Percentiles rank a stretch among this genome's conserved stretches.
These are phyloP conservation scores for Thunnus thynnus DNA, from an alignment of 2,113 vertebrate species.

Conservation along the genomic window DNA sequence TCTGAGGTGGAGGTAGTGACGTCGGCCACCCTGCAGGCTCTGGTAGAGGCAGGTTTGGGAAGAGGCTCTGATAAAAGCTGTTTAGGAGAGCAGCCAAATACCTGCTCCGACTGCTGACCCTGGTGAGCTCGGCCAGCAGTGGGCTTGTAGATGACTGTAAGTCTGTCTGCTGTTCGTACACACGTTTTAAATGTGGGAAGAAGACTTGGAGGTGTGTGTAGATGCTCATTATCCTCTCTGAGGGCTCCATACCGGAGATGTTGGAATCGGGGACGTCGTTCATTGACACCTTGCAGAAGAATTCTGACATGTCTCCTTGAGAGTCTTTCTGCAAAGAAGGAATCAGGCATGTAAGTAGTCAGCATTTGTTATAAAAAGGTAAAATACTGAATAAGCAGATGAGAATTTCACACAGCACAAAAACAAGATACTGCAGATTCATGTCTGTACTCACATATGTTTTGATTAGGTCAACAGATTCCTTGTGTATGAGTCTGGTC, in stretches of 20 bases:
- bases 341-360: neutral
- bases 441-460: constrained; percentile 79
- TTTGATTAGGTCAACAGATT: constrained; percentile 74
- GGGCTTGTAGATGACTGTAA: constrained; percentile 64
- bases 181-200: constrained; percentile 75
- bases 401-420: constrained; percentile 4
- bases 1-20: constrained; percentile 75
- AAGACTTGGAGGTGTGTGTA: constrained; percentile 77
- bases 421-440: constrained; percentile 15
- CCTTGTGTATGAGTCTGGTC: constrained; percentile 65
- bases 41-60: constrained; percentile 78
- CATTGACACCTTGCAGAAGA: constrained; percentile 76
- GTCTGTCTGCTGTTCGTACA: constrained; percentile 83
- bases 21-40: constrained; percentile 71
- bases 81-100: constrained; percentile 51
- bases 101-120: neutral
- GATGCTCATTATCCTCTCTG: constrained; percentile 74
- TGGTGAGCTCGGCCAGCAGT: constrained; percentile 55
- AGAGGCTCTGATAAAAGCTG: constrained; percentile 68
- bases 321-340: constrained; percentile 73
- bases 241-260: constrained; percentile 76
- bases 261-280: constrained; percentile 74
- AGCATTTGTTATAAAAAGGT: neutral
- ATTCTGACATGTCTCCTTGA: constrained; percentile 77
- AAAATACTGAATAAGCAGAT: constrained; percentile 9